A percentile compares a stretch with the other conserved stretches of the same genome.
phyloP scores from a whole-genome alignment of 2,113 vertebrate genomes.

The Hemibagrus wyckioides region DNA sequence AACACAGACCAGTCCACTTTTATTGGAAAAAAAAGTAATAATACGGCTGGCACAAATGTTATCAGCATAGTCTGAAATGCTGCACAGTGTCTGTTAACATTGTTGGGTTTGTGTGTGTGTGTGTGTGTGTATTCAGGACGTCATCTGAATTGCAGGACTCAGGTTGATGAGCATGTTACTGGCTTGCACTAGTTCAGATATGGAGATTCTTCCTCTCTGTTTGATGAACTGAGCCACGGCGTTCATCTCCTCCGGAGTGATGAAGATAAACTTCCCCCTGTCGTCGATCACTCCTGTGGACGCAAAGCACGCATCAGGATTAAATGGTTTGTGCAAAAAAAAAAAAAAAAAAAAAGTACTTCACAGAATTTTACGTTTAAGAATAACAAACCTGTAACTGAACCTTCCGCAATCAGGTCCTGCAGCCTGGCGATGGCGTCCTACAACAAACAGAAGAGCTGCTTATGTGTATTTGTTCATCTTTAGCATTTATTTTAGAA shows the following conservation, averaged over 20 bases:
- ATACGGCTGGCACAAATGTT: neutral
- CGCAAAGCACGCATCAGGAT: neutral
- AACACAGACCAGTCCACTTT: neutral
- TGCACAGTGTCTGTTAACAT: neutral
- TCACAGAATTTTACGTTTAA: conserved; percentile 31
- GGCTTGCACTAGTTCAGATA: conserved; percentile 87
- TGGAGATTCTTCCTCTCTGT: conserved; percentile 88
- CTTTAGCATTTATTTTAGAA: neutral
- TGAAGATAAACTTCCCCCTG: conserved; percentile 97
- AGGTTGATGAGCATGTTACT: conserved; percentile 93
- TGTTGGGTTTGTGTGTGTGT: neutral
- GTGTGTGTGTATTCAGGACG: conserved; percentile 50
- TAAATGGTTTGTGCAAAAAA: too few species aligned
- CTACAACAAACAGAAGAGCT: conserved; percentile 57
- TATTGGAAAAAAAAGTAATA: conserved; percentile 8
- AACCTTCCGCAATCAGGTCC: conserved; percentile 87
- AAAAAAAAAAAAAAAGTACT: too few species aligned
- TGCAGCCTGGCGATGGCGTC: conserved; percentile 93
- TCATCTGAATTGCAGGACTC: conserved; percentile 65
- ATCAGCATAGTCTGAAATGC: neutral
- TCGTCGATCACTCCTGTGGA: conserved; percentile 92
- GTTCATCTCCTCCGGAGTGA: conserved; percentile 87
- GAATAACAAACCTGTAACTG: conserved; percentile 79
- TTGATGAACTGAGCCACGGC: conserved; percentile 87
- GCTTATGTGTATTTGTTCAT: neutral